Conservation (phyloP, 2,113 vertebrate genomes). For the Mixornis gularis region DNA sequence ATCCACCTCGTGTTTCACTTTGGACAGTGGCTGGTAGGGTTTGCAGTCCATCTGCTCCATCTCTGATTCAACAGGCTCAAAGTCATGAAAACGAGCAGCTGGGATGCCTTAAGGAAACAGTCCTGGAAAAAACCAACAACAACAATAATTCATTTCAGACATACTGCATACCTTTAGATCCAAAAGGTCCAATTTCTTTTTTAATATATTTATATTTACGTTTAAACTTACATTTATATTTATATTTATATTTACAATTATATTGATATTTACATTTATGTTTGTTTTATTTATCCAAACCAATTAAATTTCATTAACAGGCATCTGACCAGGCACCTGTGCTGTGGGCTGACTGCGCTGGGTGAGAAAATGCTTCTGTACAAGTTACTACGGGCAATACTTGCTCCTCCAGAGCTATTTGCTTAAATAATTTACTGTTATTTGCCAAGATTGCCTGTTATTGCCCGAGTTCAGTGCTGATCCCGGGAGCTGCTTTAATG, state of each 20-base stretch:
- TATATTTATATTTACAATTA: no score
- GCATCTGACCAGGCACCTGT: no score
- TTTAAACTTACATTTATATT: not conserved
- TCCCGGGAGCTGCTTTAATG: not conserved
- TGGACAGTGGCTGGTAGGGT: slow-evolving; percentile 94
- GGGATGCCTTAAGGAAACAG: slow-evolving; percentile 62
- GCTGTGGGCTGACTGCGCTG: not conserved
- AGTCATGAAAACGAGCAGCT: slow-evolving; percentile 78
- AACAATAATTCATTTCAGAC: not conserved
- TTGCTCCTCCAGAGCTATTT: not conserved
- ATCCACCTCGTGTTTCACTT: slow-evolving; percentile 94
- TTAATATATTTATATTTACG: no score
- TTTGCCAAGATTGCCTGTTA: not conserved
- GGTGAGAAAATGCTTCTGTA: not conserved
- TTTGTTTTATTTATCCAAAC: no score
- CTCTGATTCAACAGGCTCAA: slow-evolving; percentile 70
- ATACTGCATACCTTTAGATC: not conserved
- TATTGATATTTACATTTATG: no score
- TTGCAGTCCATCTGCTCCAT: slow-evolving; percentile 98
- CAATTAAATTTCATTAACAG: no score
- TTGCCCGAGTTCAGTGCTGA: not conserved
- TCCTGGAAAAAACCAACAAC: slow-evolving; percentile 58
- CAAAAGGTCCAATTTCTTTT: not conserved
- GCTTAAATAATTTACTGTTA: not conserved
- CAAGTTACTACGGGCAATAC: not conserved